phyloP scores from a whole-genome alignment of 2,888 invertebrate species.

The Thysanoteuthis rhombus region DNA sequence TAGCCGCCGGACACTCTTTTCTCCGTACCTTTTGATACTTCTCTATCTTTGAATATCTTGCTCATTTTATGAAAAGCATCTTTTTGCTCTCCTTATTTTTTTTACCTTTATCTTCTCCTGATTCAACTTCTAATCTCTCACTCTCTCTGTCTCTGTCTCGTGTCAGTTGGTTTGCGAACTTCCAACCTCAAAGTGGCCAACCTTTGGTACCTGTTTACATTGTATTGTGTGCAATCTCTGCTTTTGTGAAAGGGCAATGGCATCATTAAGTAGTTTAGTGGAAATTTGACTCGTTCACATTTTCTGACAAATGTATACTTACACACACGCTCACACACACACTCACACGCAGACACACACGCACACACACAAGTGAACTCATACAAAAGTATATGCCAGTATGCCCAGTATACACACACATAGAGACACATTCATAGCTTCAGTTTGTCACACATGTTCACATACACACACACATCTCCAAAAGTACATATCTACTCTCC shows the following conservation, averaged over 20 bases:
- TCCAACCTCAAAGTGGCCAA: background rate
- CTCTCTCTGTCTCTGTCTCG: background rate
- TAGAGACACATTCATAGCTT: too few species aligned
- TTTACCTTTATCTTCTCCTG: background rate
- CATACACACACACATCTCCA: background rate
- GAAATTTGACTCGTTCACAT: background rate
- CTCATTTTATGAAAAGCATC: too few species aligned
- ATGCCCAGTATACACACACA: too few species aligned
- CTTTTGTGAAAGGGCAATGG: background rate
- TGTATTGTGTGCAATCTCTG: background rate
- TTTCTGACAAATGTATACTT: background rate
- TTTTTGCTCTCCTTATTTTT: too few species aligned
- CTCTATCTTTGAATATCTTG: too few species aligned
- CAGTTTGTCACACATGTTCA: too few species aligned
- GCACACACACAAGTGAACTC: background rate
- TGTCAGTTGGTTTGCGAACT: background rate
- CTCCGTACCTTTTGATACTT: too few species aligned
- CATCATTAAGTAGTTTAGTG: background rate
- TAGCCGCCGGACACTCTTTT: too few species aligned
- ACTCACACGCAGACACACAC: too few species aligned
- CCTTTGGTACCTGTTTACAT: background rate
- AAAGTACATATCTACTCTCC: too few species aligned
- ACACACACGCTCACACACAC: background rate
- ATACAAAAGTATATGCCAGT: too few species aligned
- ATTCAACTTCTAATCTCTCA: too few species aligned